Percentiles rank a stretch among this genome's conserved stretches.
phyloP scores from a whole-genome alignment of 2,797 vertebrate species.

The Melanotaenia maccullochi region DNA sequence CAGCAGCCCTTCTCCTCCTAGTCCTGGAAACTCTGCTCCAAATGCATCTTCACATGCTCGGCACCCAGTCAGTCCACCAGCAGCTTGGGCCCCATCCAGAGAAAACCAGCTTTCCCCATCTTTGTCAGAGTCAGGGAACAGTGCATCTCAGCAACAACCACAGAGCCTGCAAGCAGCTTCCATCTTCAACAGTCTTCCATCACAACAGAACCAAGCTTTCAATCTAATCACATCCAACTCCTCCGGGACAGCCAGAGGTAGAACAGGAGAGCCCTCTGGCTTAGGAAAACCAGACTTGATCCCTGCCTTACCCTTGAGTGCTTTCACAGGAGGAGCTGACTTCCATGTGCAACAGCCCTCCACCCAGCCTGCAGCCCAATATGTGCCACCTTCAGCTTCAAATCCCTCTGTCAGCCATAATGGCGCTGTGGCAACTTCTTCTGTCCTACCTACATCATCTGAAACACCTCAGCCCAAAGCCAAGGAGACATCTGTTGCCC shows the following conservation, averaged over 20 bases:
- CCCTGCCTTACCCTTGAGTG: conserved; percentile 66
- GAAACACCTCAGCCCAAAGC: conserved; percentile 59
- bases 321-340: conserved; percentile 70
- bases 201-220: conserved; percentile 44
- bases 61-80: conserved; percentile 53
- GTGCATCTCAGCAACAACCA: conserved; percentile 55
- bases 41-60: conserved; percentile 49
- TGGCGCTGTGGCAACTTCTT: conserved; percentile 39
- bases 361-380: conserved; percentile 39
- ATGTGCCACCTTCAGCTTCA: conserved; percentile 32
- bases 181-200: conserved; percentile 56
- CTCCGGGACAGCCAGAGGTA: conserved; percentile 42
- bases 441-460: conserved; percentile 22
- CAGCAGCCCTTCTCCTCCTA: conserved; percentile 43
- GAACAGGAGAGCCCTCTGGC: conserved; percentile 43
- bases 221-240: conserved; percentile 63
- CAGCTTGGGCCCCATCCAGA: conserved; percentile 65
- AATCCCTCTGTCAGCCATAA: conserved; percentile 53
- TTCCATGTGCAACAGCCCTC: conserved; percentile 53
- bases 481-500: conserved; percentile 27
- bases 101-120: conserved; percentile 48
- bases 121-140: conserved; percentile 30
- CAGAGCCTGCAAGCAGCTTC: conserved; percentile 62
- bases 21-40: conserved; percentile 58
- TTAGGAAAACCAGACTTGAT: conserved; percentile 60